These are phyloP conservation scores for Nannobrachium achirus DNA, from an alignment of 2,113 vertebrate genomes.

Conservation along the genomic window DNA sequence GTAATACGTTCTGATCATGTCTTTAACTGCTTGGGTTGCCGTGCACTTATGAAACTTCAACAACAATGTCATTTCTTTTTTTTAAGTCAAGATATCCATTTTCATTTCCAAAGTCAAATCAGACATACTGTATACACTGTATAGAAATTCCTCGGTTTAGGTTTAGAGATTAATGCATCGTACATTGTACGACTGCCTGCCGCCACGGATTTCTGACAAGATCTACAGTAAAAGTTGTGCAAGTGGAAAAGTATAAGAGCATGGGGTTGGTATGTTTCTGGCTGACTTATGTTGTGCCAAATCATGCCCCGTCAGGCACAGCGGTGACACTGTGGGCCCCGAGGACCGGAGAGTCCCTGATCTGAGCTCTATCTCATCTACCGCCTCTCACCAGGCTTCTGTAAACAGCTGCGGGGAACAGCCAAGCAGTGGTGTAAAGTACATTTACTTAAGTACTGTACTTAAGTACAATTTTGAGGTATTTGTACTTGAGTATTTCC, in stretches of 20 bases:
- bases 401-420: slow-evolving; percentile 56
- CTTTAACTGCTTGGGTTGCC: not conserved
- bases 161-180: too few species aligned
- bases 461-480: too few species aligned
- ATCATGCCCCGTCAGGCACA: slow-evolving; percentile 23
- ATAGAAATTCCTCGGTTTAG: too few species aligned
- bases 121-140: too few species aligned
- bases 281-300: slow-evolving; percentile 45
- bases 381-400: slow-evolving; percentile 34
- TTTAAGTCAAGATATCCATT: too few species aligned
- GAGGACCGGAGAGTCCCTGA: slow-evolving; percentile 43
- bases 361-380: slow-evolving; percentile 39
- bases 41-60: slow-evolving; percentile 1
- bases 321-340: slow-evolving; percentile 37
- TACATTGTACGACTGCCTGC: too few species aligned
- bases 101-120: too few species aligned
- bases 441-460: too few species aligned
- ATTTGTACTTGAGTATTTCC: too few species aligned
- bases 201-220: not conserved
- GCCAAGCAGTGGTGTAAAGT: too few species aligned
- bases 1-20: not conserved
- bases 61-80: too few species aligned
- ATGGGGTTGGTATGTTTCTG: slow-evolving; percentile 38
- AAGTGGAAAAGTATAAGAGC: slow-evolving; percentile 7
- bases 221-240: slow-evolving; percentile 1